phyloP scores from a whole-genome alignment of 2,888 invertebrate species.

The Sesia bembeciformis region DNA sequence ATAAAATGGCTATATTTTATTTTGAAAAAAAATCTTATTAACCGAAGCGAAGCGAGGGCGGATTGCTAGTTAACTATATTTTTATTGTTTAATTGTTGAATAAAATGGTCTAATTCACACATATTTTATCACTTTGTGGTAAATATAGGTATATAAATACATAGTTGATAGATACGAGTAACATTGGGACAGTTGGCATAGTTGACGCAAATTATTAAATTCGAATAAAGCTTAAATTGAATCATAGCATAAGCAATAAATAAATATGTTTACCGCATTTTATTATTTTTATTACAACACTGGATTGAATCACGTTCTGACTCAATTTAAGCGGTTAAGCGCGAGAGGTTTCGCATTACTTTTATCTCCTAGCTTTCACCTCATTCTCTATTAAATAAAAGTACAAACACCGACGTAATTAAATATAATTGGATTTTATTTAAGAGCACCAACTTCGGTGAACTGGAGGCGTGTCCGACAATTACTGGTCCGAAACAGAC shows the following conservation, averaged over 20 bases:
- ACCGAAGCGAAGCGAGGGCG: too few species aligned
- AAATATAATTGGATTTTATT: background rate
- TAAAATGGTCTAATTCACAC: too few species aligned
- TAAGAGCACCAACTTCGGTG: background rate
- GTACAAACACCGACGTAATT: background rate
- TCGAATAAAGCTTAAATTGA: background rate
- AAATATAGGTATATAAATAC: too few species aligned
- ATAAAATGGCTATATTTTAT: too few species aligned
- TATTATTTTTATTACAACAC: background rate
- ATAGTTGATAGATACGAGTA: too few species aligned
- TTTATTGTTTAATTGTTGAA: too few species aligned
- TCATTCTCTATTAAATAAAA: background rate
- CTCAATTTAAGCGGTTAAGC: slow-evolving; percentile 4
- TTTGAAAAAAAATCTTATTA: too few species aligned
- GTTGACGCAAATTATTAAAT: too few species aligned
- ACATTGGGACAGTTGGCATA: too few species aligned
- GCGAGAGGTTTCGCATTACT: background rate
- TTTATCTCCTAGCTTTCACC: background rate
- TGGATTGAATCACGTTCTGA: slow-evolving; percentile 12
- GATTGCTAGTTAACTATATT: too few species aligned
- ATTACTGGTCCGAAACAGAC: slow-evolving; percentile 27
- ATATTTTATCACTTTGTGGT: too few species aligned
- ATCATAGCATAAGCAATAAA: too few species aligned
- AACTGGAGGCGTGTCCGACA: slow-evolving; percentile 31
- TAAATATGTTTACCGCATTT: background rate